Evolutionary conservation across 1,140 invertebrate genomes (phyloP).

Genomic region (Neodiprion pinetum): DNA sequence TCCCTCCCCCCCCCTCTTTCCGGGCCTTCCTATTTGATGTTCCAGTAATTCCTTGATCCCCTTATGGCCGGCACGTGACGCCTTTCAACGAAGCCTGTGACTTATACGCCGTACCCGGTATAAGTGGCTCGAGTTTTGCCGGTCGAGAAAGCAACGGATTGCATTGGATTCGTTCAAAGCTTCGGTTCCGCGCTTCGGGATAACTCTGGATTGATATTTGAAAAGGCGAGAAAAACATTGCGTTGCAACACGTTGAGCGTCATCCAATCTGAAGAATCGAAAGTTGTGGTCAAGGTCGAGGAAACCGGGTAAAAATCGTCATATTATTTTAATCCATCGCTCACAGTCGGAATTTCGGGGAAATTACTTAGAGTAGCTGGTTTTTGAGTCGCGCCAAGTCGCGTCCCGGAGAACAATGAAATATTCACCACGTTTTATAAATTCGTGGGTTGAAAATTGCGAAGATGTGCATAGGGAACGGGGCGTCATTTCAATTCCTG

Average conservation of each 20-base stretch:
- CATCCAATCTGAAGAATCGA: no score
- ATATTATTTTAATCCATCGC: no score
- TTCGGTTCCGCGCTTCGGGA: neutral
- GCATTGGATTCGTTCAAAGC: neutral
- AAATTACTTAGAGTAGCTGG: no score
- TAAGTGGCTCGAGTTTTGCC: neutral
- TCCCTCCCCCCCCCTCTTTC: neutral
- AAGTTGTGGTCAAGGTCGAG: no score
- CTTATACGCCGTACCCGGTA: neutral
- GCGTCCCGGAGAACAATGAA: no score
- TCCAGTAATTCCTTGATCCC: neutral
- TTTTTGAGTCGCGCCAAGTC: no score
- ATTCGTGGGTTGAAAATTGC: neutral
- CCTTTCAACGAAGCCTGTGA: neutral
- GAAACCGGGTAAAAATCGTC: no score
- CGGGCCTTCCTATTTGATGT: neutral
- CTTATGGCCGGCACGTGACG: constrained; percentile 3
- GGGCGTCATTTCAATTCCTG: neutral
- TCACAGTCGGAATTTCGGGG: no score
- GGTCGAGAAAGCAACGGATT: neutral
- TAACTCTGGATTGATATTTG: neutral
- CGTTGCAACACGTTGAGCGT: no score
- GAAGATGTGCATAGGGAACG: neutral
- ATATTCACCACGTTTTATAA: neutral
- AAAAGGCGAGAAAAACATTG: no score